Conservation (phyloP, 2,888 invertebrate genomes). For the Drosophila mayaguana region DNA sequence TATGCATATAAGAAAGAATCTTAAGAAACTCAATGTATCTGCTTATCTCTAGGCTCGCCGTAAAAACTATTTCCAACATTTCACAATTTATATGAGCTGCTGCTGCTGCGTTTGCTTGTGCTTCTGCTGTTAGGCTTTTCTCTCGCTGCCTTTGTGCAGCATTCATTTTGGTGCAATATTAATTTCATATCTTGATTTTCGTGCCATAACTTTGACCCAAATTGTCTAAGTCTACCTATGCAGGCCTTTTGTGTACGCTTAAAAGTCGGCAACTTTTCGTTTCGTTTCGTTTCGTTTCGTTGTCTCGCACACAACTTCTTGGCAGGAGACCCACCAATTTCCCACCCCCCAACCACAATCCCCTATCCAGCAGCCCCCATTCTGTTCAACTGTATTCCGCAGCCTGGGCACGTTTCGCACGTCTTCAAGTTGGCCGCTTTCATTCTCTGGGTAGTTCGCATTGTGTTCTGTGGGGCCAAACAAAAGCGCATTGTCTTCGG, state of each 20-base stretch:
- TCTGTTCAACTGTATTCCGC: slow-evolving; percentile 22
- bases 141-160: slow-evolving; percentile 11
- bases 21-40: not conserved
- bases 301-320: slow-evolving; percentile 41
- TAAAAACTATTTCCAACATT: not conserved
- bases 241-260: slow-evolving; percentile 49
- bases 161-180: slow-evolving; percentile 67
- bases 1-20: not conserved
- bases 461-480: slow-evolving; percentile 63
- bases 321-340: not conserved
- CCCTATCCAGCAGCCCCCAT: not conserved
- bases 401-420: slow-evolving; percentile 64
- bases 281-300: slow-evolving; percentile 53
- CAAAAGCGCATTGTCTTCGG: slow-evolving; percentile 79
- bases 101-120: not conserved
- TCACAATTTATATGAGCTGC: not conserved
- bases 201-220: slow-evolving; percentile 73
- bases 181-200: slow-evolving; percentile 77
- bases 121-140: not conserved
- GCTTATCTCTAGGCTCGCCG: not conserved
- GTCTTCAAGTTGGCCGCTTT: slow-evolving; percentile 70
- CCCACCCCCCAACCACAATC: too few relatives aligned
- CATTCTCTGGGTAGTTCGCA: slow-evolving; percentile 44
- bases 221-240: slow-evolving; percentile 54
- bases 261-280: slow-evolving; percentile 75